phyloP scores from a whole-genome alignment of 2,113 vertebrate genomes.

The Melanocharis versteri region DNA sequence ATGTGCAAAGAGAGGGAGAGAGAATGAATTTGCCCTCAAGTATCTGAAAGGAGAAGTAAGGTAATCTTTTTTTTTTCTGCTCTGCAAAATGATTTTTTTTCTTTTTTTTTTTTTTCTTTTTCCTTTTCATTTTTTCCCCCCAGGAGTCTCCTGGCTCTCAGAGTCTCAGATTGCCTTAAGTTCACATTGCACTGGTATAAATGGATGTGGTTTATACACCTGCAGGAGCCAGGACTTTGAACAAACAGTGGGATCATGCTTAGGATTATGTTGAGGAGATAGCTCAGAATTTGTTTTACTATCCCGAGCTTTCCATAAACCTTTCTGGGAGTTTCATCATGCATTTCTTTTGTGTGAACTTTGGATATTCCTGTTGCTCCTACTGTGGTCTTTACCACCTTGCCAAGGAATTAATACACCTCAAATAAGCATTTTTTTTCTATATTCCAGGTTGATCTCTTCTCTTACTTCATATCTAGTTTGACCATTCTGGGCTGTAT shows the following conservation, averaged over 20 bases:
- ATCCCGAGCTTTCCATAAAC: background rate
- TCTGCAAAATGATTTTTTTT: background rate
- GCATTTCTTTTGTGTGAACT: background rate
- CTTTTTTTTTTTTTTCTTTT: too few species aligned
- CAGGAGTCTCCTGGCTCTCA: background rate
- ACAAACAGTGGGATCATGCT: background rate
- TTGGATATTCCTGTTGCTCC: background rate
- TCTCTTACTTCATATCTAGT: background rate
- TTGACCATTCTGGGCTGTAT: background rate
- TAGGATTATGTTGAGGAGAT: background rate
- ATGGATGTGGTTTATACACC: background rate
- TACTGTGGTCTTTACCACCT: background rate
- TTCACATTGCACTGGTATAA: background rate
- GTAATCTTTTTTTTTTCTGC: background rate
- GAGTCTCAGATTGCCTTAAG: background rate
- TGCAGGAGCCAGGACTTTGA: background rate
- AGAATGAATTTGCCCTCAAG: background rate
- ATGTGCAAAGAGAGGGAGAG: background rate
- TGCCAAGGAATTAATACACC: accelerated
- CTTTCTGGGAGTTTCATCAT: background rate
- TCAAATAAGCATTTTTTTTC: background rate
- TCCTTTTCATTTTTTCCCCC: background rate
- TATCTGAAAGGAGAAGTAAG: background rate
- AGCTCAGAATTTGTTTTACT: background rate
- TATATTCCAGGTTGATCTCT: background rate